phyloP scores from a whole-genome alignment of 2,113 vertebrate species.

The Boleophthalmus pectinirostris region DNA sequence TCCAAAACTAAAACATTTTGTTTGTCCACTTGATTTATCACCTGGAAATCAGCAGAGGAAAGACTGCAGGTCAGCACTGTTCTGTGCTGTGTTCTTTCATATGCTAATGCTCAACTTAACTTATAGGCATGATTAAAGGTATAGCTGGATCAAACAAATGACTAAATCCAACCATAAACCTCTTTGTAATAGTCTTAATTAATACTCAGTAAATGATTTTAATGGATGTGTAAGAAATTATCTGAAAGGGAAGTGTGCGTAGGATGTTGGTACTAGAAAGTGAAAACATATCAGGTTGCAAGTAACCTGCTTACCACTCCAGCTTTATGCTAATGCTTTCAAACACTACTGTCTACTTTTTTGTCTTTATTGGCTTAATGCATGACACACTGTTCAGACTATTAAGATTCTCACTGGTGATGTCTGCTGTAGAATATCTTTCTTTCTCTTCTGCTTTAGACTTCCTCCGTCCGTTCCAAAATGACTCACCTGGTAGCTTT shows the following conservation, averaged over 20 bases:
- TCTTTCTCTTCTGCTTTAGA: conserved; percentile 72
- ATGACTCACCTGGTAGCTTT: conserved; percentile 55
- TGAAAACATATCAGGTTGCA: conserved; percentile 36
- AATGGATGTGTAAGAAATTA: conserved; percentile 30
- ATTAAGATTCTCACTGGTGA: not conserved
- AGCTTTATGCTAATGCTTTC: too few relatives aligned
- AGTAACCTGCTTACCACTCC: too few relatives aligned
- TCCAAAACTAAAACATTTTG: not conserved
- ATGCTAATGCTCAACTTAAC: too few relatives aligned
- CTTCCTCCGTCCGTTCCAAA: conserved; percentile 51
- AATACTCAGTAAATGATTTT: not conserved
- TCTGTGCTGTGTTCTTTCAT: not conserved
- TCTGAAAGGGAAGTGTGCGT: conserved; percentile 65
- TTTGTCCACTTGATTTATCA: not conserved
- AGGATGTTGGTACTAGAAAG: conserved; percentile 69
- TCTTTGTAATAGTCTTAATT: not conserved
- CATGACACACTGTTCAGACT: conserved; percentile 6
- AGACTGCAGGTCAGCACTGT: not conserved
- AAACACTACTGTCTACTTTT: not conserved
- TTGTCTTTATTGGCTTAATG: not conserved
- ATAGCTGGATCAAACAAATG: too few relatives aligned
- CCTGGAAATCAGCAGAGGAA: not conserved
- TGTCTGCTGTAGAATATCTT: conserved; percentile 8
- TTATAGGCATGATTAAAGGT: too few relatives aligned
- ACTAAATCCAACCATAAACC: too few relatives aligned